These are phyloP conservation scores for Lasioglossum pauxillum DNA, from an alignment of 2,888 invertebrate species.

Conservation along the genomic window DNA sequence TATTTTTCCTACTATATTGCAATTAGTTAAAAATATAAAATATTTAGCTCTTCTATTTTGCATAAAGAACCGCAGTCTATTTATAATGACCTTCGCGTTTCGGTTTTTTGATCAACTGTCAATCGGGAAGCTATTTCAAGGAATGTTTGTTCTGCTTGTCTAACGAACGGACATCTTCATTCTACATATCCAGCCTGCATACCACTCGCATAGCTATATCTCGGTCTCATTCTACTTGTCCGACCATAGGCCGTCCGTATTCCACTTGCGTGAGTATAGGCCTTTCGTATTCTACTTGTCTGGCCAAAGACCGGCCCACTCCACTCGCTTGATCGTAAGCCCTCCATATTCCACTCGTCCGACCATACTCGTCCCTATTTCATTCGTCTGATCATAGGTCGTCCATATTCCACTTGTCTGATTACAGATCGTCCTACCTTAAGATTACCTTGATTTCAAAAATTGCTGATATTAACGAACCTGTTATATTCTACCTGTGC, in stretches of 20 bases:
- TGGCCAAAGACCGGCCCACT: neutral
- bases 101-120: neutral
- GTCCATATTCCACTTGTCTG: neutral
- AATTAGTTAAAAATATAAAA: too few species aligned
- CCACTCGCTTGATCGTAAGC: neutral
- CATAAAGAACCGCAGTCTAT: too few species aligned
- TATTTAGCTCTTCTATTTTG: too few species aligned
- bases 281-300: constrained; percentile 6
- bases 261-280: constrained; percentile 1
- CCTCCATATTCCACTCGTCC: neutral
- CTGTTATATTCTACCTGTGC: neutral
- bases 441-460: neutral
- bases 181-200: neutral
- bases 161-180: neutral
- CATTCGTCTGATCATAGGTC: neutral
- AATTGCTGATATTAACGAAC: neutral
- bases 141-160: neutral
- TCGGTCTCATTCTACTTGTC: neutral
- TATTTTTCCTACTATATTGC: too few species aligned
- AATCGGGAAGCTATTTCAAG: neutral
- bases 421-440: neutral
- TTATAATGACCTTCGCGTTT: too few species aligned
- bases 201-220: neutral
- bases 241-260: neutral
- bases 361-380: neutral